These are phyloP conservation scores for Vombatus ursinus DNA, from an alignment of 2,113 vertebrate species.

Conservation along the genomic window DNA sequence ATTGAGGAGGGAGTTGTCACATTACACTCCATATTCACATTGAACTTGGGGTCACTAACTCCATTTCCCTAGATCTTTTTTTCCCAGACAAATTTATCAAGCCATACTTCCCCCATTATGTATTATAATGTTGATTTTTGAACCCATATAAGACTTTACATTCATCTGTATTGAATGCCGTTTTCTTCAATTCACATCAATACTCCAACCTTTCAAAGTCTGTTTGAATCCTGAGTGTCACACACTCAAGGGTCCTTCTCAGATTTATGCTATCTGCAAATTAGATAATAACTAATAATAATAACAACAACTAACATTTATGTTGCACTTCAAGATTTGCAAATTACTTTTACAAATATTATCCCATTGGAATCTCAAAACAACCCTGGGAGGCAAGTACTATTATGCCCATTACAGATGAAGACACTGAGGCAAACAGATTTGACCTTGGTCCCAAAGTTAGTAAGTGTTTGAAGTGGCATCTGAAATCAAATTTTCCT, in stretches of 20 bases:
- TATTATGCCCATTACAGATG: not conserved
- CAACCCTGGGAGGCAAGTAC: not conserved
- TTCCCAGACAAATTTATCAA: not conserved
- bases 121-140: not conserved
- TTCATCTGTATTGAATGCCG: not conserved
- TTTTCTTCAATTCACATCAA: not conserved
- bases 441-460: not conserved
- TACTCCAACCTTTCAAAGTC: not conserved
- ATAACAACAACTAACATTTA: not conserved
- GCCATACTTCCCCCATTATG: not conserved
- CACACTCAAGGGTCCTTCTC: not conserved
- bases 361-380: not conserved
- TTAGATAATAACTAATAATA: not conserved
- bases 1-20: not conserved
- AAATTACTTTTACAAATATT: not conserved
- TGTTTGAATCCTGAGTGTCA: not conserved
- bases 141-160: not conserved
- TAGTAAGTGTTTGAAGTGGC: not conserved
- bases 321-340: not conserved
- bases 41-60: not conserved
- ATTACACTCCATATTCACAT: not conserved
- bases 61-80: not conserved
- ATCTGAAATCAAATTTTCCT: not conserved
- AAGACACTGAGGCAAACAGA: not conserved
- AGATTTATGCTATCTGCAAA: not conserved